phyloP scores from a whole-genome alignment of 2,888 invertebrate genomes.

The Carpatolechia fugitivella region DNA sequence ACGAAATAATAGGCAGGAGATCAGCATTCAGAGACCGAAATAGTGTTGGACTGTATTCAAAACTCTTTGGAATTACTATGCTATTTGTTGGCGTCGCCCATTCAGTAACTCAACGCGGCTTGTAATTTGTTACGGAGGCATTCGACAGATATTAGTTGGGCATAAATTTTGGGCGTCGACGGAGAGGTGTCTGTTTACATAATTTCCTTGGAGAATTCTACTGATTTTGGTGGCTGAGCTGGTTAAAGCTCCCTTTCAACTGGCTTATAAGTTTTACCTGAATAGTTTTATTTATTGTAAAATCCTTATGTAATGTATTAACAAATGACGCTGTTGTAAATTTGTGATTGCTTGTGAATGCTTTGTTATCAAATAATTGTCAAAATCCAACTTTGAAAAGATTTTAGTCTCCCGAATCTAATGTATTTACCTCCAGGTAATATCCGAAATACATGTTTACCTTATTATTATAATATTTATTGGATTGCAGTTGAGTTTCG shows the following conservation, averaged over 20 bases:
- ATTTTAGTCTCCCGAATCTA: too few relatives aligned
- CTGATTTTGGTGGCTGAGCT: slow-evolving; percentile 4
- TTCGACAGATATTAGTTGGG: slow-evolving; percentile 64
- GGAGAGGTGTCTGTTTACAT: slow-evolving; percentile 26
- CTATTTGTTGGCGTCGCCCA: slow-evolving; percentile 71
- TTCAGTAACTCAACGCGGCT: slow-evolving; percentile 73
- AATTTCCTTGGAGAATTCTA: slow-evolving; percentile 23
- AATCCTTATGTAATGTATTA: too few relatives aligned
- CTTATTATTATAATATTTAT: not conserved
- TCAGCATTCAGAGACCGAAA: slow-evolving; percentile 69
- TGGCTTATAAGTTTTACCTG: not conserved
- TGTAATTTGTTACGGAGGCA: slow-evolving; percentile 64
- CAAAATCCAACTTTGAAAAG: too few relatives aligned
- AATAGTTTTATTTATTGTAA: too few relatives aligned
- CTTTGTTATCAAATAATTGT: too few relatives aligned
- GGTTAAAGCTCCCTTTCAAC: not conserved
- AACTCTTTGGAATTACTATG: slow-evolving; percentile 75
- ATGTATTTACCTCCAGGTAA: too few relatives aligned
- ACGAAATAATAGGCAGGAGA: slow-evolving; percentile 63
- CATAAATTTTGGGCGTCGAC: slow-evolving; percentile 48
- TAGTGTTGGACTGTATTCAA: slow-evolving; percentile 78
- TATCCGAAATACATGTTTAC: too few relatives aligned
- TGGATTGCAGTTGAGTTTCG: not conserved
- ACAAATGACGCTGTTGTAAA: too few relatives aligned
- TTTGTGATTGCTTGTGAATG: too few relatives aligned